Conservation (phyloP, 2,888 invertebrate genomes). For the Leptopilina myrica region DNA sequence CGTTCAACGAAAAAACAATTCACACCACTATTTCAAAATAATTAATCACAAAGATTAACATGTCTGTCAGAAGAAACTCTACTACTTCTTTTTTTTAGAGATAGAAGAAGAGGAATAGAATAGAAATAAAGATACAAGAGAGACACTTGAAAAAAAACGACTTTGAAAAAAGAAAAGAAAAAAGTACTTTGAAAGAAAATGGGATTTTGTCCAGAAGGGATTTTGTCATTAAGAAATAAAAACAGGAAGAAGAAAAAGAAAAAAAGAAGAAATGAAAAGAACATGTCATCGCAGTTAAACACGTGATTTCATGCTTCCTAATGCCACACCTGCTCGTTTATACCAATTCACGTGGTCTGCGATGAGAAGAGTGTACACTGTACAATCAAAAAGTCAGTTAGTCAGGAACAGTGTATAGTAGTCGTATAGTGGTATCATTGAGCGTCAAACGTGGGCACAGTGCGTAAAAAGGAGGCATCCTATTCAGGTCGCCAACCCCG, state of each 20-base stretch:
- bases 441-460: conserved; percentile 43
- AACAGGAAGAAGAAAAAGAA: conserved; percentile 1
- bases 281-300: conserved; percentile 33
- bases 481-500: conserved; percentile 56
- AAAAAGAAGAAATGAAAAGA: not conserved
- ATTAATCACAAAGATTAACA: too few species aligned
- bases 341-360: conserved; percentile 48
- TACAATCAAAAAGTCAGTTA: conserved; percentile 50
- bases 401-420: conserved; percentile 46
- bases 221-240: conserved; percentile 28
- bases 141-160: too few species aligned
- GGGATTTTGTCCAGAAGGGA: not conserved
- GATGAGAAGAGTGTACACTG: not conserved
- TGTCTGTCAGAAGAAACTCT: too few species aligned
- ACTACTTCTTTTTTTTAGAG: too few species aligned
- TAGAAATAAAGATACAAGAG: too few species aligned
- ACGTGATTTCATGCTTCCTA: conserved; percentile 30
- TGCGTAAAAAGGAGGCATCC: conserved; percentile 55
- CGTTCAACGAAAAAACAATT: too few species aligned
- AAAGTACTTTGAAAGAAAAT: not conserved
- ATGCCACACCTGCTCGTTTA: conserved; percentile 52
- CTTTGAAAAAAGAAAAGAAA: too few species aligned
- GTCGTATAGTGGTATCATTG: not conserved
- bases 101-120: too few species aligned
- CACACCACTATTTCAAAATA: too few species aligned